phyloP scores from a whole-genome alignment of 1,140 invertebrate genomes.

The Caenorhabditis elegans region WBcel235 BX284606.5:6318501-6319000 shows the following conservation, averaged over 20 bases:
- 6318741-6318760: neutral
- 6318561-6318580: conserved; percentile 57
- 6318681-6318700: conserved; percentile 46
- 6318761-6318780: neutral
- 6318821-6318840: neutral
- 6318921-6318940: neutral
- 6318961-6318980: conserved; percentile 15
- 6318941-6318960: neutral
- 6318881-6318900: neutral
- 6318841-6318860: neutral
- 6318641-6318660: conserved; percentile 52
- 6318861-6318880: conserved; percentile 11
- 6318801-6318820: neutral
- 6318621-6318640: conserved; percentile 41
- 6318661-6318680: conserved; percentile 54
- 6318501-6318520: neutral
- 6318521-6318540: conserved; percentile 2
- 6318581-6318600: conserved; percentile 49
- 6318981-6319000: neutral
- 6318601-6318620: conserved; percentile 55
- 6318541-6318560: conserved; percentile 57
- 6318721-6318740: conserved; percentile 55
- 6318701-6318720: conserved; percentile 52
- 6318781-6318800: neutral
- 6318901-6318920: neutral